These are phyloP conservation scores for Drosophila ochracea DNA, from an alignment of 2,888 invertebrate genomes.

Conservation along the genomic window DNA sequence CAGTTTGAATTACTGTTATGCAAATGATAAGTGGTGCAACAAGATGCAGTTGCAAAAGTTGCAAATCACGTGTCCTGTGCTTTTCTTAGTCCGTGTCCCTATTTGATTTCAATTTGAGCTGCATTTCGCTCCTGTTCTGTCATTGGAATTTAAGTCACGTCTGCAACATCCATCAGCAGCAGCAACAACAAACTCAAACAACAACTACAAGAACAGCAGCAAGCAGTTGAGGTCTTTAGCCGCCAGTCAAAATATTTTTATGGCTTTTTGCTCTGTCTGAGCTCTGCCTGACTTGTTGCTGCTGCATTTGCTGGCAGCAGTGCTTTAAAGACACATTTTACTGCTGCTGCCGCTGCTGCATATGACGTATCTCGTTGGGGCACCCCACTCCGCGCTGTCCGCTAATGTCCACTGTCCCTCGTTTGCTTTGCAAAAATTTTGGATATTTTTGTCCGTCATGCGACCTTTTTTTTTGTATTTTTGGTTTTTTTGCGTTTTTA, in stretches of 20 bases:
- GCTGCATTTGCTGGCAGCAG: slow-evolving; percentile 37
- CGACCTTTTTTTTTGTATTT: slow-evolving; percentile 32
- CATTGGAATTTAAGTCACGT: slow-evolving; percentile 75
- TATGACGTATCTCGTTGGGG: slow-evolving; percentile 67
- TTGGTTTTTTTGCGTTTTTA: slow-evolving; percentile 4
- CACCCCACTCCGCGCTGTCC: slow-evolving; percentile 10
- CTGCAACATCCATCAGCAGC: slow-evolving; percentile 46
- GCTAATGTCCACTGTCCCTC: slow-evolving; percentile 33
- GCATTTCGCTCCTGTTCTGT: slow-evolving; percentile 50
- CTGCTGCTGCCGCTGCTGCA: slow-evolving; percentile 54
- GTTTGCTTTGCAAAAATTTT: slow-evolving; percentile 63
- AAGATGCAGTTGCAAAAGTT: slow-evolving; percentile 39
- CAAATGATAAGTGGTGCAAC: slow-evolving; percentile 37
- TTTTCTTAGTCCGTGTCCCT: slow-evolving; percentile 30
- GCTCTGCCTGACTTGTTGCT: slow-evolving; percentile 72
- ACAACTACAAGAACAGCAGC: slow-evolving; percentile 28
- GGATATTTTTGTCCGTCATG: slow-evolving; percentile 71
- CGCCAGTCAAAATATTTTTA: slow-evolving; percentile 67
- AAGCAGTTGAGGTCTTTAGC: slow-evolving; percentile 48
- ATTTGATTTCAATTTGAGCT: slow-evolving; percentile 46
- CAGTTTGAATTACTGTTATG: slow-evolving; percentile 11
- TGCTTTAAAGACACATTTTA: slow-evolving; percentile 72
- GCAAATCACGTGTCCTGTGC: slow-evolving; percentile 21
- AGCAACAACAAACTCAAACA: slow-evolving; percentile 30
- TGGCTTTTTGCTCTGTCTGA: slow-evolving; percentile 55